These are phyloP conservation scores for Zophobas atratus DNA, from an alignment of 1,140 invertebrate species.

Conservation along the genomic window DNA sequence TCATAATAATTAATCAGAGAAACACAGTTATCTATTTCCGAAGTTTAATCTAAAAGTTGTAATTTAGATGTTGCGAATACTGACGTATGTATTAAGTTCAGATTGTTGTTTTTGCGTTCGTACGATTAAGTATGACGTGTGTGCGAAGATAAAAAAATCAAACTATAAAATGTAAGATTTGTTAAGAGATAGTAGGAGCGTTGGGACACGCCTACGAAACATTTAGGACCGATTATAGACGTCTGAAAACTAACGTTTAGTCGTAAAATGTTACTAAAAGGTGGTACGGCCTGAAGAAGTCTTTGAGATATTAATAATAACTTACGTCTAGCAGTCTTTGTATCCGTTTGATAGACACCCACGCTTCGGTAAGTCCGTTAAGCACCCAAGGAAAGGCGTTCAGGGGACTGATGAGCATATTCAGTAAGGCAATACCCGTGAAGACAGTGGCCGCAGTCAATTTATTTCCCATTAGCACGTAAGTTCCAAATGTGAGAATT, in stretches of 20 bases:
- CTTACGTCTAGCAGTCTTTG: slow-evolving; percentile 82
- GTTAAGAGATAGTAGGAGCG: background rate
- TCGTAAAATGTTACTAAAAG: slow-evolving; percentile 17
- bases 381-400: slow-evolving; percentile 99
- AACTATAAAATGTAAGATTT: slow-evolving; percentile 34
- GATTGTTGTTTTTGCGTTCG: too few relatives aligned
- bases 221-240: background rate
- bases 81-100: too few relatives aligned
- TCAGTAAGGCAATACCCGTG: slow-evolving; percentile 94
- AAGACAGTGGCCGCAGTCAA: slow-evolving; percentile 93
- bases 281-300: background rate
- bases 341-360: slow-evolving; percentile 89
- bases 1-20: too few relatives aligned
- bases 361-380: slow-evolving; percentile 96
- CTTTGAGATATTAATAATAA: slow-evolving; percentile 23
- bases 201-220: background rate
- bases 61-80: too few relatives aligned
- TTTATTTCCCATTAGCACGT: slow-evolving; percentile 85
- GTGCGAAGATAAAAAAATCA: slow-evolving; percentile 45
- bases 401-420: slow-evolving; percentile 96
- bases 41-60: too few relatives aligned
- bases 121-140: too few relatives aligned
- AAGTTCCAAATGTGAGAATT: slow-evolving; percentile 92
- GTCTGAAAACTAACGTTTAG: background rate
- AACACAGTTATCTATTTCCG: too few relatives aligned